These are phyloP conservation scores for Drosophila simulans DNA, from an alignment of 1,140 invertebrate species.

Conservation along the genomic window DNA sequence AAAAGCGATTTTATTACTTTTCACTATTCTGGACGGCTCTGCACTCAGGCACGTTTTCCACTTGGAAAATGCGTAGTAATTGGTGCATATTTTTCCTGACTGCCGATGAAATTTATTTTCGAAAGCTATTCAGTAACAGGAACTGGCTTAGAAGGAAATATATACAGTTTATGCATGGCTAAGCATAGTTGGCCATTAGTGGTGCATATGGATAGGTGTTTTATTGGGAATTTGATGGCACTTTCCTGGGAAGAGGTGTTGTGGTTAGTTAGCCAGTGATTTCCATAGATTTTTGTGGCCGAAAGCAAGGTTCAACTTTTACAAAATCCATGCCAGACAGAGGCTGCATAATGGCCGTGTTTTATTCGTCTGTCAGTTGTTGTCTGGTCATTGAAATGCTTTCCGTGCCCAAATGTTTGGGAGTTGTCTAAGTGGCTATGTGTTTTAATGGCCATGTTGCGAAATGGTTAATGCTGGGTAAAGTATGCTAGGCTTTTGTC, in stretches of 20 bases:
- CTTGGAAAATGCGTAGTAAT: slow-evolving; percentile 15
- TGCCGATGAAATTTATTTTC: slow-evolving; percentile 46
- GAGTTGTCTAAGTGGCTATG: slow-evolving; percentile 30
- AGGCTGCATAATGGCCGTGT: slow-evolving; percentile 33
- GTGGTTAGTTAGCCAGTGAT: not conserved
- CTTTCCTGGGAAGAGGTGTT: not conserved
- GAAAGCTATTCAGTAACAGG: slow-evolving; percentile 39
- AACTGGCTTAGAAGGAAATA: not conserved
- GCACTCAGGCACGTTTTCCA: slow-evolving; percentile 22
- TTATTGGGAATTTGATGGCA: not conserved
- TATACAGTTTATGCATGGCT: slow-evolving; percentile 1
- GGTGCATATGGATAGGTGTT: not conserved
- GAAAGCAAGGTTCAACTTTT: not conserved
- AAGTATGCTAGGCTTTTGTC: slow-evolving; percentile 49
- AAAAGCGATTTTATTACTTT: slow-evolving; percentile 34
- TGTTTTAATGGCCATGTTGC: slow-evolving; percentile 45
- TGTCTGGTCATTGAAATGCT: slow-evolving; percentile 30
- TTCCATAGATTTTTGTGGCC: not conserved
- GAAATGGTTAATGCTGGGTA: slow-evolving; percentile 38
- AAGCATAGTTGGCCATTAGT: not conserved
- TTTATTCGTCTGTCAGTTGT: slow-evolving; percentile 28
- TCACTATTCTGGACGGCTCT: slow-evolving; percentile 16
- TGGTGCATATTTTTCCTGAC: slow-evolving; percentile 13
- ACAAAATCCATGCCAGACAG: slow-evolving; percentile 19
- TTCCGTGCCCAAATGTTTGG: slow-evolving; percentile 6